A percentile compares a stretch with the other conserved stretches of the same genome.
These are phyloP conservation scores for Rhinolophus ferrumequinum DNA, from an alignment of 2,113 vertebrate species.

Conservation along the genomic window DNA sequence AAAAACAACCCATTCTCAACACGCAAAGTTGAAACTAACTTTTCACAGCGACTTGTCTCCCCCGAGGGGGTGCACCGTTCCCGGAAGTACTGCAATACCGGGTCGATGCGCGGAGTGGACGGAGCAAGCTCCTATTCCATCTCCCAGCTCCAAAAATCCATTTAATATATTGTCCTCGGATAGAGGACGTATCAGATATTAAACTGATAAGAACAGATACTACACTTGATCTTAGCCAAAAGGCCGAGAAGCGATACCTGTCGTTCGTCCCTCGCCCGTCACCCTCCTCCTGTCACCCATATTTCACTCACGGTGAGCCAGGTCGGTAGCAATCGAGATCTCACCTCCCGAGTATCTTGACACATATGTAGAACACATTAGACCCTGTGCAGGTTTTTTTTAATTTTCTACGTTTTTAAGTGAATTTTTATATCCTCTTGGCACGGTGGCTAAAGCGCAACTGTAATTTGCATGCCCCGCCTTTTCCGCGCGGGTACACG, in stretches of 20 bases:
- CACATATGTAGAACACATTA: not conserved
- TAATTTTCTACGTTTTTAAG: not conserved
- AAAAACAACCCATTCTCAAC: too few relatives aligned
- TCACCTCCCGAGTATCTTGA: not conserved
- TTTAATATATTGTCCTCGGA: not conserved
- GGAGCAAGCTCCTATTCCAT: not conserved
- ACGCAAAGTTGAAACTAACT: too few relatives aligned
- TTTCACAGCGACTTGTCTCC: too few relatives aligned
- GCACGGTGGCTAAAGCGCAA: not conserved
- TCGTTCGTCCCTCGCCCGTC: fast-evolving
- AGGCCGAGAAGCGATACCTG: not conserved
- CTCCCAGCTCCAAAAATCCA: not conserved
- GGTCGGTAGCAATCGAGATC: not conserved
- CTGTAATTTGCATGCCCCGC: conserved; percentile 1
- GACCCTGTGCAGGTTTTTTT: too few relatives aligned
- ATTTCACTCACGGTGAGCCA: not conserved
- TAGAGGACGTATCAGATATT: not conserved
- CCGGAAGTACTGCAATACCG: not conserved
- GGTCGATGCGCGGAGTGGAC: not conserved
- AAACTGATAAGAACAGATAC: conserved; percentile 10
- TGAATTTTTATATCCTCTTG: not conserved
- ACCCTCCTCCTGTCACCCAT: not conserved
- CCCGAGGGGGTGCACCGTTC: not conserved
- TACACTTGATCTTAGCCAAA: conserved; percentile 4
- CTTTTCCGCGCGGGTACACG: not conserved